Evolutionary conservation across 2,888 invertebrate species (phyloP).

Genomic region (Tenthredo amoena): DNA sequence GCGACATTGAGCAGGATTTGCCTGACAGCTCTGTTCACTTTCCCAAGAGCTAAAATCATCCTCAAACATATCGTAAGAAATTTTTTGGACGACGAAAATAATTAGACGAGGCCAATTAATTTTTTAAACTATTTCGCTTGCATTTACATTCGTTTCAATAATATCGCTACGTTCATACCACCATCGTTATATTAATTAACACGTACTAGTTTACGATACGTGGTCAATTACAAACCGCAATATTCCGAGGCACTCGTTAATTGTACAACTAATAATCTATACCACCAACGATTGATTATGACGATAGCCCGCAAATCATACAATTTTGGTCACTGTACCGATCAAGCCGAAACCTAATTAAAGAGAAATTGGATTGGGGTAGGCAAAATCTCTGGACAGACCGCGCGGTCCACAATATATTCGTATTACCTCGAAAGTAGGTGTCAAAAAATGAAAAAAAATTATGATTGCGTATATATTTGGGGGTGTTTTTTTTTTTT

Average conservation of each 20-base stretch:
- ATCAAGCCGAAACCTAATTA: background rate
- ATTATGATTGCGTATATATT: background rate
- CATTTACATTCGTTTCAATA: background rate
- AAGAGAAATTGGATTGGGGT: background rate
- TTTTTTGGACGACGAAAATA: background rate
- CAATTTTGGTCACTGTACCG: background rate
- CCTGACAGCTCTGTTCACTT: background rate
- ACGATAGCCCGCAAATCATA: background rate
- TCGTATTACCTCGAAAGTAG: background rate
- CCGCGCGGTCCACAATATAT: background rate
- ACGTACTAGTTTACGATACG: background rate
- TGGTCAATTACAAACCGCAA: background rate
- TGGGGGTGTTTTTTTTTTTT: background rate
- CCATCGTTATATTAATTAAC: background rate
- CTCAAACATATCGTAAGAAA: background rate
- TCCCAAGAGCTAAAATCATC: background rate
- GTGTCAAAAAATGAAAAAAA: background rate
- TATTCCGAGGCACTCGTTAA: background rate
- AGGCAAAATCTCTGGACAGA: background rate
- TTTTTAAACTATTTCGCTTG: background rate
- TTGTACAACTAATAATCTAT: constrained; percentile 10
- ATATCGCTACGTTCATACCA: background rate
- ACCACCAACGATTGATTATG: background rate
- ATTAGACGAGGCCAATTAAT: background rate
- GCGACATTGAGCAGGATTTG: background rate